These are phyloP conservation scores for Cotesia chilonis DNA, from an alignment of 1,140 invertebrate species.

Conservation along the genomic window DNA sequence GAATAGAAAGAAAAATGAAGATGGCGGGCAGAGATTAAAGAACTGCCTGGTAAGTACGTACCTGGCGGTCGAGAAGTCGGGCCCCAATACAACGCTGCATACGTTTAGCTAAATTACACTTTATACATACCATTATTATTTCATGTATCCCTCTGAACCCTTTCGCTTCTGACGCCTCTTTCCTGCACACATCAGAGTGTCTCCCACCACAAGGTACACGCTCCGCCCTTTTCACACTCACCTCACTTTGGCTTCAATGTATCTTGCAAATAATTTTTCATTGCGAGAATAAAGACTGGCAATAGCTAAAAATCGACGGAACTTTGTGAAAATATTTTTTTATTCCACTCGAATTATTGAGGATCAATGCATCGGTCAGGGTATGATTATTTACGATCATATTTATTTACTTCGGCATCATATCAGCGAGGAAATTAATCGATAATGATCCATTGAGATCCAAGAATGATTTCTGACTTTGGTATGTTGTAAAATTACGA, in stretches of 20 bases:
- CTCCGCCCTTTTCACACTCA: conserved; percentile 37
- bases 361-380: background rate
- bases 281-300: background rate
- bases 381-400: background rate
- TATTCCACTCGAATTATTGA: background rate
- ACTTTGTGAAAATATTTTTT: background rate
- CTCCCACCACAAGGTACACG: conserved; percentile 37
- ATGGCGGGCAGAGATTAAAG: background rate
- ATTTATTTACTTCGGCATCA: background rate
- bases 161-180: conserved; percentile 53
- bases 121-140: conserved; percentile 63
- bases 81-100: conserved; percentile 57
- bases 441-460: no score
- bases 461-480: background rate
- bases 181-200: conserved; percentile 40
- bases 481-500: no score
- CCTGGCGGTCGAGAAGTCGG: conserved; percentile 45
- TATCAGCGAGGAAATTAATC: no score
- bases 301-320: background rate
- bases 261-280: background rate
- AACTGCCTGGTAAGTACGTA: conserved; percentile 24
- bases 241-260: conserved; percentile 20
- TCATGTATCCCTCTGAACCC: conserved; percentile 54
- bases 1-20: conserved; percentile 2
- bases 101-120: conserved; percentile 64